Conservation (phyloP, 2,888 invertebrate species). For the Epinotia brunnichana region DNA sequence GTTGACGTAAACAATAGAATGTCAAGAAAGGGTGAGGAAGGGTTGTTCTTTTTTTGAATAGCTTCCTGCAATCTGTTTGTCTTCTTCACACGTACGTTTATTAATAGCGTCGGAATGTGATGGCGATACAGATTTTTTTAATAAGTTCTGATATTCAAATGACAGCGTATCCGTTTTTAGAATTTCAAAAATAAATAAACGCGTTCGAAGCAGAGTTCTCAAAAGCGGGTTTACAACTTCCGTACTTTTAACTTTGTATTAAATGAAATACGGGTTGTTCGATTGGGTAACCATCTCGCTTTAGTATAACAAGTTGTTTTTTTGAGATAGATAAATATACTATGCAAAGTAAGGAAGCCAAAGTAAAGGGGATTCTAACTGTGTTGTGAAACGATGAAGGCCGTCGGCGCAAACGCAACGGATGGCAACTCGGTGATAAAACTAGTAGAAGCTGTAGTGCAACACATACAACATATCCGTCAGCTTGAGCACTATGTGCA, state of each 20-base stretch:
- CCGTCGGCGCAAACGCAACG: conserved; percentile 24
- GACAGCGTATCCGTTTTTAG: conserved; percentile 81
- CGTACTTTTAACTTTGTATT: conserved; percentile 59
- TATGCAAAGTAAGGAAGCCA: conserved; percentile 34
- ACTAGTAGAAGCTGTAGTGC: not conserved
- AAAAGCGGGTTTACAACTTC: conserved; percentile 78
- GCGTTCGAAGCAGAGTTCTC: conserved; percentile 61
- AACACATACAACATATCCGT: not conserved
- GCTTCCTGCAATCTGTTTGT: conserved; percentile 74
- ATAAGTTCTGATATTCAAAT: conserved; percentile 80
- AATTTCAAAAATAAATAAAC: conserved; percentile 76
- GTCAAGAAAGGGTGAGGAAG: conserved; percentile 79
- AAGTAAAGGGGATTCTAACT: conserved; percentile 29
- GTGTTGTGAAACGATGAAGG: conserved; percentile 37
- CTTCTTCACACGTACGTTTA: conserved; percentile 59
- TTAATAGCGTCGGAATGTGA: conserved; percentile 57
- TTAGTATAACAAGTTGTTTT: not conserved
- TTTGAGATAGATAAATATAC: not conserved
- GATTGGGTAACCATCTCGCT: not conserved
- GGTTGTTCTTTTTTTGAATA: conserved; percentile 81
- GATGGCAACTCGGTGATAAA: conserved; percentile 11
- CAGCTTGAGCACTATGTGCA: not conserved
- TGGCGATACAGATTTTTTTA: conserved; percentile 60
- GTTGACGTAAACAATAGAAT: conserved; percentile 73
- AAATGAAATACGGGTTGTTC: not conserved